phyloP scores from a whole-genome alignment of 1,140 invertebrate genomes.

The Acyrthosiphon pisum region DNA sequence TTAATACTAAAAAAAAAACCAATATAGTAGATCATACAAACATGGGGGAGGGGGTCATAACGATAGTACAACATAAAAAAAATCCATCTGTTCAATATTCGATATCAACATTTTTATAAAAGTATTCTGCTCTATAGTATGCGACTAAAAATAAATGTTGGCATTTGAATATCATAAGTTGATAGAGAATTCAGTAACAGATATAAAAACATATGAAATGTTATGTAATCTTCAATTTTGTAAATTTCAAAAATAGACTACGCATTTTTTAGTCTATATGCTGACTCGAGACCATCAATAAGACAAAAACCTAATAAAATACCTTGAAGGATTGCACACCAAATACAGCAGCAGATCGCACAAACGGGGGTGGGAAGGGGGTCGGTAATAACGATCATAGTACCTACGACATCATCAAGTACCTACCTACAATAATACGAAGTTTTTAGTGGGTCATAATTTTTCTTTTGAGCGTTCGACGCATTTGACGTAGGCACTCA shows the following conservation, averaged over 20 bases:
- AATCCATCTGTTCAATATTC: too few relatives aligned
- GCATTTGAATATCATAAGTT: too few relatives aligned
- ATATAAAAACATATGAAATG: too few relatives aligned
- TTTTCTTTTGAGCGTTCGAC: neutral
- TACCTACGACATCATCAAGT: neutral
- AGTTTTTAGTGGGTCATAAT: neutral
- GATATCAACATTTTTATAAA: too few relatives aligned
- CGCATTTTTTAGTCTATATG: neutral
- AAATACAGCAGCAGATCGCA: neutral
- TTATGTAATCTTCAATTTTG: too few relatives aligned
- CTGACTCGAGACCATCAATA: neutral
- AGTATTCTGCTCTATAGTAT: too few relatives aligned
- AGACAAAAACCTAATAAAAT: neutral
- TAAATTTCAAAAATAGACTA: too few relatives aligned
- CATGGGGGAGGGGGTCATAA: too few relatives aligned
- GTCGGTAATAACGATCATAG: too few relatives aligned
- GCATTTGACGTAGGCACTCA: neutral
- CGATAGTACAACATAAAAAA: too few relatives aligned
- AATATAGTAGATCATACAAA: neutral
- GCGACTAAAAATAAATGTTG: too few relatives aligned
- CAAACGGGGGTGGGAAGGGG: neutral
- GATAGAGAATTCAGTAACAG: too few relatives aligned
- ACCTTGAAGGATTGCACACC: neutral
- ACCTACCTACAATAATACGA: neutral
- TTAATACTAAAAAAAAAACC: neutral